phyloP scores from a whole-genome alignment of 2,888 invertebrate species.

The Candidula unifasciata region DNA sequence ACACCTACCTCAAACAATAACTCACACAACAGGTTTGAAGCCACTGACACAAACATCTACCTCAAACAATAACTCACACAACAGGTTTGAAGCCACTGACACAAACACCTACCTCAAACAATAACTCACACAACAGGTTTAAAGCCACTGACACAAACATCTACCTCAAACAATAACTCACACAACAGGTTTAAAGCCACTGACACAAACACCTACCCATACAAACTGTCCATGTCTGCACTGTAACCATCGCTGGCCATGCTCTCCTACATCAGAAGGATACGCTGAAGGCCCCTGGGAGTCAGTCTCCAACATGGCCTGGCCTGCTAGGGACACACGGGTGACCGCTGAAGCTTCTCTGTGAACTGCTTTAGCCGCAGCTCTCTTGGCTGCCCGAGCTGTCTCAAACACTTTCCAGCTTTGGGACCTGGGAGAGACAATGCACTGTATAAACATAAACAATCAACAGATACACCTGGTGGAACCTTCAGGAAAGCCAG shows the following conservation, averaged over 20 bases:
- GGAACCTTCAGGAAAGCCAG: too few species aligned
- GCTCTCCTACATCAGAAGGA: slow-evolving; percentile 76
- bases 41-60: too few species aligned
- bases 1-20: too few species aligned
- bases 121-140: not conserved
- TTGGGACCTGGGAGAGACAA: slow-evolving; percentile 82
- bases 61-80: not conserved
- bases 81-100: too few species aligned
- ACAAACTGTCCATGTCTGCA: slow-evolving; percentile 69
- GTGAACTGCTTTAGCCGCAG: slow-evolving; percentile 51
- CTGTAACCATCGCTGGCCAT: slow-evolving; percentile 71
- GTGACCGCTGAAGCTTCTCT: not conserved
- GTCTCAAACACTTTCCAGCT: slow-evolving; percentile 95
- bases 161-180: not conserved
- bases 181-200: too few species aligned
- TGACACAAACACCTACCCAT: slow-evolving; percentile 57
- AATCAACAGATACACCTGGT: too few species aligned
- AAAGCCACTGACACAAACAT: too few species aligned
- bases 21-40: too few species aligned
- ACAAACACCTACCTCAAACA: too few species aligned
- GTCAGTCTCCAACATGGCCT: not conserved
- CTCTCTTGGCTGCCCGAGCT: slow-evolving; percentile 79
- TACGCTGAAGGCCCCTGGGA: slow-evolving; percentile 34
- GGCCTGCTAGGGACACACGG: not conserved
- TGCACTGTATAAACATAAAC: not conserved